phyloP scores from a whole-genome alignment of 2,888 invertebrate genomes.

The Cerastoderma edule region DNA sequence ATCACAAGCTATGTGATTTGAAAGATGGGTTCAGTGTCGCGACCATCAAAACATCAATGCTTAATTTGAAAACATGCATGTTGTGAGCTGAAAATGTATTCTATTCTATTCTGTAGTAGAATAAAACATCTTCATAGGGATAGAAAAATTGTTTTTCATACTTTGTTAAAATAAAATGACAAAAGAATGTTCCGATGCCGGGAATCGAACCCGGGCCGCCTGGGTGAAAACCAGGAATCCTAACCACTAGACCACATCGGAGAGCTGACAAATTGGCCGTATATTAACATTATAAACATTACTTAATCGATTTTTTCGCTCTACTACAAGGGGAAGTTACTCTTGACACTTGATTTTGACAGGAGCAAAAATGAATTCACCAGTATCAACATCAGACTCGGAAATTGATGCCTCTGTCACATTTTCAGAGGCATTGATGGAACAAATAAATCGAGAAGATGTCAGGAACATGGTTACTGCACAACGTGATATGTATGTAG shows the following conservation, averaged over 20 bases:
- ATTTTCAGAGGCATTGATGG: slow-evolving; percentile 73
- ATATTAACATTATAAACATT: not conserved
- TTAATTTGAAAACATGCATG: no score
- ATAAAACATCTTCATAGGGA: no score
- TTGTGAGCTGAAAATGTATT: no score
- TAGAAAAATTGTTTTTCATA: no score
- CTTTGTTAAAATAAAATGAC: no score
- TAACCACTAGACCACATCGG: slow-evolving; percentile 29
- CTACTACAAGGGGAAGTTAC: slow-evolving; percentile 15
- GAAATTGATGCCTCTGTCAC: slow-evolving; percentile 56
- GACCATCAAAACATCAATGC: no score
- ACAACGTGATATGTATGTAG: slow-evolving; percentile 79
- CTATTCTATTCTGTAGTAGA: no score
- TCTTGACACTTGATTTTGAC: not conserved
- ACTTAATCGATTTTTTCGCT: not conserved
- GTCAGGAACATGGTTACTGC: slow-evolving; percentile 74
- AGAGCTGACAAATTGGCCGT: not conserved
- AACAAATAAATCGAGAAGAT: slow-evolving; percentile 75
- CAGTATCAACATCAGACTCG: slow-evolving; percentile 38
- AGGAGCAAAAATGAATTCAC: slow-evolving; percentile 39
- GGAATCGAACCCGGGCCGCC: slow-evolving; percentile 29
- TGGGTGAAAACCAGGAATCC: slow-evolving; percentile 29
- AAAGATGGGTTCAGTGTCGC: no score
- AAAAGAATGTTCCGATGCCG: slow-evolving; percentile 14
- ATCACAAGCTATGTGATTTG: no score